Percentiles rank a stretch among this genome's conserved stretches.
phyloP scores from a whole-genome alignment of 2,113 vertebrate species.

The Boulengeromyrus knoepffleri region DNA sequence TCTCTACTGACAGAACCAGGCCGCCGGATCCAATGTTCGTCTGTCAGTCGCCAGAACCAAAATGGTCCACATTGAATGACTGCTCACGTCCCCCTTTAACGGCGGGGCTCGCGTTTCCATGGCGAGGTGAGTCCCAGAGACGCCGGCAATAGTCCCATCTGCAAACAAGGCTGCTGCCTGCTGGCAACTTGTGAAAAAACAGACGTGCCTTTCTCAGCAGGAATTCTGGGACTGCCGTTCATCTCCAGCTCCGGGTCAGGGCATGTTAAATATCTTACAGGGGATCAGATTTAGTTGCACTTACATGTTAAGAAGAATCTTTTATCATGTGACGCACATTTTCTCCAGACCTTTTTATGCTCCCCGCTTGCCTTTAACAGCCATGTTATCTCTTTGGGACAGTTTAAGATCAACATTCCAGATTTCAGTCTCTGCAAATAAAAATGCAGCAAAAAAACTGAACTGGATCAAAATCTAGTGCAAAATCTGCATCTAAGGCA shows the following conservation, averaged over 20 bases:
- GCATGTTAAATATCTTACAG: neutral
- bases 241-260: neutral
- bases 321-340: neutral
- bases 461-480: neutral
- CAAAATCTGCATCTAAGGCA: neutral
- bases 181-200: conserved; percentile 24
- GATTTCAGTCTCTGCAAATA: neutral
- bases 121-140: conserved; percentile 12
- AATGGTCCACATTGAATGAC: neutral
- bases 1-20: neutral
- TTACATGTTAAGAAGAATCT: neutral
- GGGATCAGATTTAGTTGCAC: neutral
- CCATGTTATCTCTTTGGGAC: neutral
- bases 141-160: conserved; percentile 28
- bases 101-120: neutral
- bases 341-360: neutral
- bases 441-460: neutral
- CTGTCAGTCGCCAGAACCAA: neutral
- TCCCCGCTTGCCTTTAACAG: neutral
- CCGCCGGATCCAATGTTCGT: neutral
- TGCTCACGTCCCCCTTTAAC: neutral
- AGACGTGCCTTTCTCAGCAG: neutral
- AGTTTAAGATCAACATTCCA: neutral
- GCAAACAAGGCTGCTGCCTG: conserved; percentile 27
- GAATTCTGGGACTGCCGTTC: neutral